Conservation (phyloP, 92 coral and sea anemone genomes). For the Diadumene lineata region DNA sequence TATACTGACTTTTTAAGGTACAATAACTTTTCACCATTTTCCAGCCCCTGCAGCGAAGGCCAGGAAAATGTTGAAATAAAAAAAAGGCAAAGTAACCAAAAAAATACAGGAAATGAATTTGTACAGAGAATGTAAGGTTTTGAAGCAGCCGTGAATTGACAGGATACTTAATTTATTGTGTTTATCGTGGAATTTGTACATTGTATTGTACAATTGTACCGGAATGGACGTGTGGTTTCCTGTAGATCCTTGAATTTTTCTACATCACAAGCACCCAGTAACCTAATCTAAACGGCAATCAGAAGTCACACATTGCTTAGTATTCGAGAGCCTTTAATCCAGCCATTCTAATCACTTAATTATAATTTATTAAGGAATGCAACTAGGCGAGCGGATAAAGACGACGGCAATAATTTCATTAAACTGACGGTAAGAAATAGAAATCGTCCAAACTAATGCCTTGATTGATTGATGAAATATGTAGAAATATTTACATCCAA, state of each 20-base stretch:
- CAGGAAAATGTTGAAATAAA: no score
- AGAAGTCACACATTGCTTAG: not conserved
- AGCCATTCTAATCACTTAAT: not conserved
- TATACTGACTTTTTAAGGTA: no score
- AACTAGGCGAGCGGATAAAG: not conserved
- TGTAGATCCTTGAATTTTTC: not conserved
- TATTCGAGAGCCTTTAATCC: not conserved
- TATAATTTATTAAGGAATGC: not conserved
- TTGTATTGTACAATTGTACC: not conserved
- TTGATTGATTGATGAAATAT: constrained; percentile 12
- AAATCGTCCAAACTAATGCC: constrained; percentile 5
- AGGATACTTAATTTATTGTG: no score
- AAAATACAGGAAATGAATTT: no score
- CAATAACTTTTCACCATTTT: no score
- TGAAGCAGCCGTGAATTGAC: no score
- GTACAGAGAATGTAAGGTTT: no score
- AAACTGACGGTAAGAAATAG: not conserved
- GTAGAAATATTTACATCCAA: not conserved
- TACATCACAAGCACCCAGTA: not conserved
- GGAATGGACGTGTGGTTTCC: constrained; percentile 9
- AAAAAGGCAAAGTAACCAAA: no score
- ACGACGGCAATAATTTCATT: not conserved
- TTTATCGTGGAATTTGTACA: not conserved
- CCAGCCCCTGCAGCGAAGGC: no score
- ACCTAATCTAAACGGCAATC: not conserved